Conservation (phyloP, 2,113 vertebrate species). For the Alethe diademata region DNA sequence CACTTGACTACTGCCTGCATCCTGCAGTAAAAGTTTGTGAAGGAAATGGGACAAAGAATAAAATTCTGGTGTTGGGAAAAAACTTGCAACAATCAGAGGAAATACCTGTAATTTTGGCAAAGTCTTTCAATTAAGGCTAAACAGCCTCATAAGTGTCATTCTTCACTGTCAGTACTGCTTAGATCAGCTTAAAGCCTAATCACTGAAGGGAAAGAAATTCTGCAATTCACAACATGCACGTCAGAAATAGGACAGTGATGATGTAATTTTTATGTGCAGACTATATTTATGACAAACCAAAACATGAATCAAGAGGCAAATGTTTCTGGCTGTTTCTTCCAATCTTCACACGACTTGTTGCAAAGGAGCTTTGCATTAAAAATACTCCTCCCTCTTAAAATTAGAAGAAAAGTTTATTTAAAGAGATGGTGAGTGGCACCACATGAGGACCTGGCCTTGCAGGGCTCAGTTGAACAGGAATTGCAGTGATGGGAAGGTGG, state of each 20-base stretch:
- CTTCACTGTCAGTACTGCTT: background rate
- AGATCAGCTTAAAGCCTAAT: background rate
- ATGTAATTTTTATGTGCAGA: background rate
- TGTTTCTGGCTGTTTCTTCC: background rate
- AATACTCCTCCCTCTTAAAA: background rate
- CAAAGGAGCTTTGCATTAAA: background rate
- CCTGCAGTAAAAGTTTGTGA: conserved; percentile 32
- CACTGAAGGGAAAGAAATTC: background rate
- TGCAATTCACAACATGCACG: background rate
- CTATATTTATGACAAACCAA: background rate
- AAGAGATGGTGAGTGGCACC: background rate
- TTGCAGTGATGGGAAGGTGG: background rate
- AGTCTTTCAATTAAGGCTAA: background rate
- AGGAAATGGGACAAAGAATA: conserved; percentile 44
- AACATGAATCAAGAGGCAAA: background rate
- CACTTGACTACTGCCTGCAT: conserved; percentile 28
- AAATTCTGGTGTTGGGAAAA: conserved; percentile 7
- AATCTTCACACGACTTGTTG: background rate
- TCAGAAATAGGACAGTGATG: background rate
- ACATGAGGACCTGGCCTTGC: background rate
- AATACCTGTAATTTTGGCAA: conserved; percentile 25
- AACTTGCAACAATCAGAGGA: conserved; percentile 24
- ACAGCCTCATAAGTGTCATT: background rate
- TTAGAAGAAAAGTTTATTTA: background rate
- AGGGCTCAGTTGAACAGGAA: background rate